phyloP scores from a whole-genome alignment of 2,888 invertebrate species.

The Chloroclystis v-ata region DNA sequence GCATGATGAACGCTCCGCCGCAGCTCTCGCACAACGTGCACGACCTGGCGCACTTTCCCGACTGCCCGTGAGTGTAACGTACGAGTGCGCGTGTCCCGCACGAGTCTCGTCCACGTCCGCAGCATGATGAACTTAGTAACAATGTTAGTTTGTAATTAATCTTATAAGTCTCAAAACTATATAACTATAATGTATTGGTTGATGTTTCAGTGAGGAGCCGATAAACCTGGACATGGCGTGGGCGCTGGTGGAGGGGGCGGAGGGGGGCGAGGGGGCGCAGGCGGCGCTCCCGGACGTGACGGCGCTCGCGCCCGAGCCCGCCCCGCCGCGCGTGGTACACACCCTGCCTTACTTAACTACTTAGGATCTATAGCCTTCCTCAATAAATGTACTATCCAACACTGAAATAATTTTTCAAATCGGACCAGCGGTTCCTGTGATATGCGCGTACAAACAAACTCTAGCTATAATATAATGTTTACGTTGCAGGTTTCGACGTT shows the following conservation, averaged over 20 bases:
- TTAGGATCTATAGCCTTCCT: no score
- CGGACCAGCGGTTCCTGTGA: no score
- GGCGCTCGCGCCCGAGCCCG: background rate
- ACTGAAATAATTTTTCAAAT: no score
- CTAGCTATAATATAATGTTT: background rate
- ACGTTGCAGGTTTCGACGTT: constrained; percentile 46
- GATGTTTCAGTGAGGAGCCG: constrained; percentile 17
- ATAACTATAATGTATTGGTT: no score
- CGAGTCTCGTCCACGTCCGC: no score
- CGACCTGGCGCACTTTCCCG: constrained; percentile 40
- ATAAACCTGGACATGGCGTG: constrained; percentile 11
- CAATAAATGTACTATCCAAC: no score
- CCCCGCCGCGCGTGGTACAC: background rate
- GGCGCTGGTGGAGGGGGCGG: background rate
- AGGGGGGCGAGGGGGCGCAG: background rate
- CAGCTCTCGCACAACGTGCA: constrained; percentile 33
- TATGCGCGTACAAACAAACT: background rate
- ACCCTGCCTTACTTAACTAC: no score
- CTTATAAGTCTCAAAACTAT: no score
- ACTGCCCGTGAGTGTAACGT: constrained; percentile 34
- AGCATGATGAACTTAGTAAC: no score
- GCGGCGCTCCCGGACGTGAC: background rate
- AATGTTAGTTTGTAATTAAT: no score
- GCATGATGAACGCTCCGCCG: constrained; percentile 27
- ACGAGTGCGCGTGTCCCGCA: background rate